Evolutionary conservation across 2,797 vertebrate species (phyloP), one percentile per base, ranked within the genome.

Genomic region (Buceros bicornis): DNA sequence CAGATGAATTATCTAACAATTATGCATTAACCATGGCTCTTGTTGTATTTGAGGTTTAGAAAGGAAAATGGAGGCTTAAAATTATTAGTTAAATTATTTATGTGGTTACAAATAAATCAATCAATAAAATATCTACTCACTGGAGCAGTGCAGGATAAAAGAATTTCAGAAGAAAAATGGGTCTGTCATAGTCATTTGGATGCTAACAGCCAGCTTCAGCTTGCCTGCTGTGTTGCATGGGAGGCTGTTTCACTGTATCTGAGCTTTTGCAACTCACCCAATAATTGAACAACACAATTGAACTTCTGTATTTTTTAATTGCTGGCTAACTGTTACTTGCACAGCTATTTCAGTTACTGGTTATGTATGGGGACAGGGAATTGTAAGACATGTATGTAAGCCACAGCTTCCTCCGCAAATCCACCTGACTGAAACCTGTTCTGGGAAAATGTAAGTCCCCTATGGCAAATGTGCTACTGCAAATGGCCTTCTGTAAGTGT

Each of bases 41-140:
- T 91, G 77, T 5, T 93, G 18, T 94, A 61, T 95, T 69, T 86
- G 72, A 92, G 35, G 53, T 79, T 57, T 70, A 71, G 50, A 90
- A 93, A 69, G 42, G 73, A 92, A 94, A 93, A 86, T 66, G 29
- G 45, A 96, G 87, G 81, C 53, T 76, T 64, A 56, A 1, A 66
- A 82, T 96, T 90, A 92, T 93, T 92, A 91, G 40, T 64, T 90
- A 88, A 95, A 97, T 95, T 94, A 96, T 97, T 92, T 94, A 95
- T 93, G 60, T 40, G 4, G 12, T 65, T 87, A 78, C 90, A 90
- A 96, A 96, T 89, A 87, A 91, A 82, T 72, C 51, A 86, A 91
- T 93, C 87, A 95, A 83, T 89, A 80, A 92, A 93, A 76, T 62
- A 87, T 60, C 70, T 91, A 42, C 28, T 82, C 29, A 60, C 47